Evolutionary conservation across 2,113 vertebrate genomes (phyloP).

Genomic region (Astur gentilis): DNA sequence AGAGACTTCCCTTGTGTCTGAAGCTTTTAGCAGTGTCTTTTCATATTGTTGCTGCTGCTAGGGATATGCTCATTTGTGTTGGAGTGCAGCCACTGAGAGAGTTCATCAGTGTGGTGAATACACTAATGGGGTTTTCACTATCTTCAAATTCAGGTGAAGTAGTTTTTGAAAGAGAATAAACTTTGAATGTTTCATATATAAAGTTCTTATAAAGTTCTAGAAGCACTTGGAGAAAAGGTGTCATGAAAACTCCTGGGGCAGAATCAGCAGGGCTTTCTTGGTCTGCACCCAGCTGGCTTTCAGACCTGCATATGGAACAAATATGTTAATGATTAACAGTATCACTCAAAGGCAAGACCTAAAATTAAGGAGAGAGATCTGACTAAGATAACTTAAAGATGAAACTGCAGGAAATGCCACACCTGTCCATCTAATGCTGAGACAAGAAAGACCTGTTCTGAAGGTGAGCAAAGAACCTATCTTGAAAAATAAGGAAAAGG

Average conservation of each 20-base stretch:
- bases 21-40: not conserved
- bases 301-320: not conserved
- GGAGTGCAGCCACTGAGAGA: not conserved
- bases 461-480: not conserved
- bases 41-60: not conserved
- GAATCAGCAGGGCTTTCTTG: not conserved
- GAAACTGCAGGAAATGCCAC: slow-evolving; percentile 19
- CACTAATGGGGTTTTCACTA: not conserved
- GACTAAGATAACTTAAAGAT: not conserved
- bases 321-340: not conserved
- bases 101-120: not conserved
- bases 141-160: not conserved
- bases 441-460: slow-evolving; percentile 26
- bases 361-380: not conserved
- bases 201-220: not conserved
- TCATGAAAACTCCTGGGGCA: not conserved
- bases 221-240: not conserved
- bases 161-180: not conserved
- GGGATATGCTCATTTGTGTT: not conserved
- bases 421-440: not conserved
- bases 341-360: not conserved
- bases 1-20: not conserved
- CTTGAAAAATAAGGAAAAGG: not conserved
- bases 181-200: not conserved
- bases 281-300: not conserved